phyloP scores from a whole-genome alignment of 2,888 invertebrate species.

The Prosapia bicincta region DNA sequence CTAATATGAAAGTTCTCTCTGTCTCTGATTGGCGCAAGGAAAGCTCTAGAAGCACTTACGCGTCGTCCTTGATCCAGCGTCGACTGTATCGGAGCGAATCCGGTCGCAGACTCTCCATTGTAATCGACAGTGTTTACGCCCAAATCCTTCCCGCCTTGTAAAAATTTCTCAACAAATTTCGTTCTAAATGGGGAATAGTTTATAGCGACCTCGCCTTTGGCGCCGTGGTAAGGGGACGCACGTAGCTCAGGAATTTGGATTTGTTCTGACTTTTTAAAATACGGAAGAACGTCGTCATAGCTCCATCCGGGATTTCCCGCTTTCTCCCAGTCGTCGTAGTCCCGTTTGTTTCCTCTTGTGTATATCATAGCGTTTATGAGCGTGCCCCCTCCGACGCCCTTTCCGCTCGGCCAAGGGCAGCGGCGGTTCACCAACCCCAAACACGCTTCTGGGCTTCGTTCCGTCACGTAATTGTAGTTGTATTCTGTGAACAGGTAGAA shows the following conservation, averaged over 20 bases:
- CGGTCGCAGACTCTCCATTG: conserved; percentile 26
- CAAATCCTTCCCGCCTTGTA: conserved; percentile 32
- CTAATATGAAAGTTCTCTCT: conserved; percentile 55
- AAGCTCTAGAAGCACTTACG: conserved; percentile 34
- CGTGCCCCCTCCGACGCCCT: conserved; percentile 47
- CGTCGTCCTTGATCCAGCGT: conserved; percentile 32
- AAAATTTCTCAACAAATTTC: conserved; percentile 33
- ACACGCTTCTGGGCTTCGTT: conserved; percentile 60
- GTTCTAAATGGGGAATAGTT: conserved; percentile 34
- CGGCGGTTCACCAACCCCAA: conserved; percentile 39
- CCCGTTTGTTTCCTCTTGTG: conserved; percentile 36
- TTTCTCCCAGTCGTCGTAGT: conserved; percentile 39
- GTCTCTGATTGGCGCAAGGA: conserved; percentile 32
- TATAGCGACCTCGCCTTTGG: conserved; percentile 38
- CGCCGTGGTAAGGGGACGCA: conserved; percentile 35
- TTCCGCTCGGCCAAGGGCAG: conserved; percentile 75
- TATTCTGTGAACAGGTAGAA: conserved; percentile 58
- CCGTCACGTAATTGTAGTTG: conserved; percentile 69
- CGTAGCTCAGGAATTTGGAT: conserved; percentile 33
- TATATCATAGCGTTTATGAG: conserved; percentile 39
- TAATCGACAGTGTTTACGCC: conserved; percentile 34
- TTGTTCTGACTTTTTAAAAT: conserved; percentile 45
- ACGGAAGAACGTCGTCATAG: conserved; percentile 39
- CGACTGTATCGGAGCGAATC: conserved; percentile 32
- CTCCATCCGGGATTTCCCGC: conserved; percentile 39